A percentile compares a stretch with the other conserved stretches of the same genome.
phyloP scores from a whole-genome alignment of 2,888 invertebrate genomes.

The Drosophila yooni region DNA sequence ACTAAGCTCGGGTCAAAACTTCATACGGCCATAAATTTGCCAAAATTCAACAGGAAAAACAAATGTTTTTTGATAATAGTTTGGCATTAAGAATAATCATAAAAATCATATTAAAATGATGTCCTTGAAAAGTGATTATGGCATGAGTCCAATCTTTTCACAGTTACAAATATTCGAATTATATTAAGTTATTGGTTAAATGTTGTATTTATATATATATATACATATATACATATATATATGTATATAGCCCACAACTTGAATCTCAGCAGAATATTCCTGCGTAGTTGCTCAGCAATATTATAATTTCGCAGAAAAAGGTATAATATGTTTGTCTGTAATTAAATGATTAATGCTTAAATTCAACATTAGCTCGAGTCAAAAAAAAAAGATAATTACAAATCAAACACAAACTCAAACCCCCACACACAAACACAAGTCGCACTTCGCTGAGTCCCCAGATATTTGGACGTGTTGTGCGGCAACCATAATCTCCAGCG shows the following conservation, averaged over 20 bases:
- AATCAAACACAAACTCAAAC: not conserved
- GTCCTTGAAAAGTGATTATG: no score
- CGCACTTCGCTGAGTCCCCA: constrained; percentile 16
- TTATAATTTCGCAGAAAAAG: not conserved
- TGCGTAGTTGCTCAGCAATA: not conserved
- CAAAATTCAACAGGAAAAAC: not conserved
- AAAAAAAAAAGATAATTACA: not conserved
- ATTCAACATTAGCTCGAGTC: not conserved
- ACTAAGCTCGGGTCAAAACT: not conserved
- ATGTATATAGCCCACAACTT: not conserved
- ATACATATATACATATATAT: no score
- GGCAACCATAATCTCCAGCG: constrained; percentile 4
- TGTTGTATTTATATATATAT: no score
- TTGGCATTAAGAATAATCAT: no score
- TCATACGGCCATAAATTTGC: not conserved
- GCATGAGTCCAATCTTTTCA: no score
- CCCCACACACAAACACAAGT: not conserved
- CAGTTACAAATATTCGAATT: no score
- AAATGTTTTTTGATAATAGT: no score
- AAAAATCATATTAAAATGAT: no score
- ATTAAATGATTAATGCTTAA: constrained; percentile 24
- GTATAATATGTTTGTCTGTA: not conserved
- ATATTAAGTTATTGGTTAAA: no score
- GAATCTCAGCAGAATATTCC: not conserved
- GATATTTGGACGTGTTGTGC: constrained; percentile 28